phyloP scores from a whole-genome alignment of 2,888 invertebrate genomes.

The Euzophera pinguis region DNA sequence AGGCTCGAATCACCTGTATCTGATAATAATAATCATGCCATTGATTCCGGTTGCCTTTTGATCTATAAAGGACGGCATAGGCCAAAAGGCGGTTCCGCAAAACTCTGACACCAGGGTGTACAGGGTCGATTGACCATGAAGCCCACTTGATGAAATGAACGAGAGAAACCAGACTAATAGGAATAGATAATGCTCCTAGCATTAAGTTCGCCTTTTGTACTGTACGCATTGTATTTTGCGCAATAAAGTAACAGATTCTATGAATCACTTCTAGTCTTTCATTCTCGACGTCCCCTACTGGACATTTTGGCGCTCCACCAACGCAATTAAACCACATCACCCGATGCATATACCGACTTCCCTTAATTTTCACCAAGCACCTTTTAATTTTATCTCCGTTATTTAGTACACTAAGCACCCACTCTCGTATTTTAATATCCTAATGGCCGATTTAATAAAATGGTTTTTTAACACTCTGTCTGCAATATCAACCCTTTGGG shows the following conservation, averaged over 20 bases:
- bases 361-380: slow-evolving; percentile 24
- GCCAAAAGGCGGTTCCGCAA: no score
- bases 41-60: no score
- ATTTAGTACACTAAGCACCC: not conserved
- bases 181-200: no score
- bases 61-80: no score
- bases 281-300: not conserved
- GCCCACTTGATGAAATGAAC: no score
- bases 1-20: no score
- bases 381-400: slow-evolving; percentile 5
- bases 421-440: not conserved
- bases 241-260: not conserved
- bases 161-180: no score
- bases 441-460: not conserved
- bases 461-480: not conserved
- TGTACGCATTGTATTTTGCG: no score
- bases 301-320: slow-evolving; percentile 44
- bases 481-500: not conserved
- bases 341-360: slow-evolving; percentile 20
- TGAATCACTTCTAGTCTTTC: not conserved
- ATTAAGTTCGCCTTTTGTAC: no score
- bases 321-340: slow-evolving; percentile 42
- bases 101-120: no score
- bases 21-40: no score
- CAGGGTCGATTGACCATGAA: no score